These are phyloP conservation scores for Cyprinella venusta DNA, from an alignment of 2,797 vertebrate species.

Conservation along the genomic window DNA sequence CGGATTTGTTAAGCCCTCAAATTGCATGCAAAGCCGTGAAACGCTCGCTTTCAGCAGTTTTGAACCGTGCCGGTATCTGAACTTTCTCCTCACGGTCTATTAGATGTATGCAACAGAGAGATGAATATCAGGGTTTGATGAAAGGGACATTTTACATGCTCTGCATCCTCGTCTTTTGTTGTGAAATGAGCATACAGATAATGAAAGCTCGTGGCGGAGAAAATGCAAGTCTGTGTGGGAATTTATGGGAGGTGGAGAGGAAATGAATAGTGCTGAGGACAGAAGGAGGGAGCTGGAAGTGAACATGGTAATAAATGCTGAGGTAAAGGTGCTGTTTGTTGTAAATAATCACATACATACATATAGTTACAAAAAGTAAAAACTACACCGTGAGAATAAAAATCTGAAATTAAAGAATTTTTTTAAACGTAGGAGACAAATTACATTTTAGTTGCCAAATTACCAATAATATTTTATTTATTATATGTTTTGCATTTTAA, in stretches of 20 bases:
- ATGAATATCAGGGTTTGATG: conserved; percentile 58
- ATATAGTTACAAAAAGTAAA: no score
- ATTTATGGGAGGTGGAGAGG: conserved; percentile 1
- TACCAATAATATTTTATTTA: neutral
- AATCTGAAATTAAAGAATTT: neutral
- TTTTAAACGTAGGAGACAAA: neutral
- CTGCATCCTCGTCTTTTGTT: conserved; percentile 53
- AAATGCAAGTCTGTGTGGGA: conserved; percentile 4
- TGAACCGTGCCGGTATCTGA: conserved; percentile 65
- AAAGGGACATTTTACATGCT: conserved; percentile 61
- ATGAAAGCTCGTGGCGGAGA: conserved; percentile 38
- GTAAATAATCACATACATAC: no score
- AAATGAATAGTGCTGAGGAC: conserved; percentile 29
- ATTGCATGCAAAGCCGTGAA: conserved; percentile 70
- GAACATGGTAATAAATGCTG: conserved; percentile 20
- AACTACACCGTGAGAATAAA: no score
- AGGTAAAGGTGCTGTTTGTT: neutral
- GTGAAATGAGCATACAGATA: conserved; percentile 56
- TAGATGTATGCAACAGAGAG: conserved; percentile 56
- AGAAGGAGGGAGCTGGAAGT: conserved; percentile 13
- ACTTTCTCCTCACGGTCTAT: conserved; percentile 70
- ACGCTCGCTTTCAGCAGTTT: conserved; percentile 64
- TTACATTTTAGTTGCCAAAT: neutral
- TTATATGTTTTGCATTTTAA: neutral
- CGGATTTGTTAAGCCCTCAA: conserved; percentile 73